These are phyloP conservation scores for Pemphredon lugubris DNA, from an alignment of 2,888 invertebrate species.

Conservation along the genomic window DNA sequence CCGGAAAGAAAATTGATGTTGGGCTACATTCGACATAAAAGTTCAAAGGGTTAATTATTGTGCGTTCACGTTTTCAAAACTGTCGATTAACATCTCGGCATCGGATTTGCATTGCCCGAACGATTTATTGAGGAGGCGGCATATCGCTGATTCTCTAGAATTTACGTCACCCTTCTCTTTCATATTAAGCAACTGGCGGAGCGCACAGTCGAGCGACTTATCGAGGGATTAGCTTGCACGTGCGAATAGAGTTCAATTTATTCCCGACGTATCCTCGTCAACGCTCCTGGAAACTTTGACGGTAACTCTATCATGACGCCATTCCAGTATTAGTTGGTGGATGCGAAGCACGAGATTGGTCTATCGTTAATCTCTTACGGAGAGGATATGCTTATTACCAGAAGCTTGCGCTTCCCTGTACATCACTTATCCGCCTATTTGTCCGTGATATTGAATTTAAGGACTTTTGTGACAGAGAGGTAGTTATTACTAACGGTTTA, in stretches of 20 bases:
- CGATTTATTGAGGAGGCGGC: conserved; percentile 39
- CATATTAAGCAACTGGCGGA: conserved; percentile 39
- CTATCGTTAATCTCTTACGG: conserved; percentile 39
- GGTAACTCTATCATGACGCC: conserved; percentile 41
- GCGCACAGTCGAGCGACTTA: conserved; percentile 43
- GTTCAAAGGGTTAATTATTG: no score
- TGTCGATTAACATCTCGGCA: conserved; percentile 10
- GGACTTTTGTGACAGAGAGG: not conserved
- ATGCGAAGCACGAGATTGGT: conserved; percentile 41
- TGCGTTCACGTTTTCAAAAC: not conserved
- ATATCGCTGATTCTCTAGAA: conserved; percentile 45
- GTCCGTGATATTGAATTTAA: not conserved
- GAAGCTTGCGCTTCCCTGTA: not conserved
- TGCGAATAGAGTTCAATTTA: conserved; percentile 24
- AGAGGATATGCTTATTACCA: conserved; percentile 21
- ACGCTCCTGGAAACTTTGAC: conserved; percentile 45
- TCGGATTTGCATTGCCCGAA: conserved; percentile 30
- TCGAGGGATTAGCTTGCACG: conserved; percentile 49
- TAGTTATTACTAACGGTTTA: no score
- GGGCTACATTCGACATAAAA: no score
- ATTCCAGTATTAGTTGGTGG: conserved; percentile 26
- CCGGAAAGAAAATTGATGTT: no score
- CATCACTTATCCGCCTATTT: not conserved
- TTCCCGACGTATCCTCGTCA: conserved; percentile 28
- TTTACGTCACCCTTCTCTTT: conserved; percentile 39